phyloP scores from a whole-genome alignment of 2,888 invertebrate species.

The Rhopalosiphum nymphaeae region DNA sequence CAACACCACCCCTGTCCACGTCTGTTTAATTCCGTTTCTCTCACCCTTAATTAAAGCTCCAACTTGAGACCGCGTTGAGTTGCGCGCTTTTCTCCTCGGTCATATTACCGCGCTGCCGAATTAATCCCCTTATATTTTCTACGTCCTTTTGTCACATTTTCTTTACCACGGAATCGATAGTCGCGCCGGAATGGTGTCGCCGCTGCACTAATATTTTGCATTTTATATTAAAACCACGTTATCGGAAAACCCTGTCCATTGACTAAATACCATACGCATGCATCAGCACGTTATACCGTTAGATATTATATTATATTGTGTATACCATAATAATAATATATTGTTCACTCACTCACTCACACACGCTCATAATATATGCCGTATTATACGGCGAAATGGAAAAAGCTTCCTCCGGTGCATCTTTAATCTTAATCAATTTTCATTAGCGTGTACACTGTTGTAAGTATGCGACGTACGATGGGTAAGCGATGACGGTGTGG shows the following conservation, averaged over 20 bases:
- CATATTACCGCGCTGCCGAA: slow-evolving; percentile 21
- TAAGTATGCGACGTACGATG: background rate
- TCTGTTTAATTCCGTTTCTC: slow-evolving; percentile 59
- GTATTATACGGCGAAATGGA: slow-evolving; percentile 12
- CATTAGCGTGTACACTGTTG: slow-evolving; percentile 28
- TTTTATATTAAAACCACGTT: slow-evolving; percentile 56
- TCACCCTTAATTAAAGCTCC: slow-evolving; percentile 60
- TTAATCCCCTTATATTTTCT: slow-evolving; percentile 55
- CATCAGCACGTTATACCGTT: slow-evolving; percentile 25
- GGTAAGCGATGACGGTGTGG: background rate
- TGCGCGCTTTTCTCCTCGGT: background rate
- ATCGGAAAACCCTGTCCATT: slow-evolving; percentile 28
- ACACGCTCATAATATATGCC: no score
- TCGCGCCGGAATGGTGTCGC: background rate
- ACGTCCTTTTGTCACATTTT: slow-evolving; percentile 57
- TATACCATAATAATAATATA: background rate
- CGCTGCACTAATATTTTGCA: slow-evolving; percentile 17
- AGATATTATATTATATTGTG: background rate
- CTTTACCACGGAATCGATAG: slow-evolving; percentile 28
- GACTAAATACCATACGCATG: background rate
- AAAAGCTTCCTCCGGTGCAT: slow-evolving; percentile 45
- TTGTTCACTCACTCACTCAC: background rate
- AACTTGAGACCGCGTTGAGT: slow-evolving; percentile 15
- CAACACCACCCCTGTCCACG: slow-evolving; percentile 50
- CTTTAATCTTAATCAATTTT: slow-evolving; percentile 62